Percentiles rank a stretch among this genome's conserved stretches.
These are phyloP conservation scores for Nasonia oneida DNA, from an alignment of 2,888 invertebrate species.

Conservation along the genomic window DNA sequence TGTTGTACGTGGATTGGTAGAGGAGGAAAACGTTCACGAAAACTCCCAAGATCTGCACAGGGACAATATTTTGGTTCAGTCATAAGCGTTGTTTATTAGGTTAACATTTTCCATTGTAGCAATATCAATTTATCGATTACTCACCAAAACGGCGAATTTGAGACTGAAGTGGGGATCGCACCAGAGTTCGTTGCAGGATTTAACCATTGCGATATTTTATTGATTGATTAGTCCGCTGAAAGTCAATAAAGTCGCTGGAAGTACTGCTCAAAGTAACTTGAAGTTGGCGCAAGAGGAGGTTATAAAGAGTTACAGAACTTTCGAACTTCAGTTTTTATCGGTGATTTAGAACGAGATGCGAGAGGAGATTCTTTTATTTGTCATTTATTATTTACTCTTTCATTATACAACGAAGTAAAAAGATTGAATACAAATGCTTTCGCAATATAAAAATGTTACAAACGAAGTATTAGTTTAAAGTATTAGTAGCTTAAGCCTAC, in stretches of 20 bases:
- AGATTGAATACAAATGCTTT: not conserved
- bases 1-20: not conserved
- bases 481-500: not conserved
- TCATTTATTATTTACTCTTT: not conserved
- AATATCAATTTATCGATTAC: constrained; percentile 10
- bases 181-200: constrained; percentile 45
- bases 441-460: constrained; percentile 23
- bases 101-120: not conserved
- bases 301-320: not conserved
- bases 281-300: not conserved
- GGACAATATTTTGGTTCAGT: not conserved
- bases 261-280: not conserved
- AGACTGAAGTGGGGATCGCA: constrained; percentile 62
- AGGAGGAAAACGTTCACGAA: not conserved
- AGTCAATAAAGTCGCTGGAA: not conserved
- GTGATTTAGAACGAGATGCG: not conserved
- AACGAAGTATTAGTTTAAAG: not conserved
- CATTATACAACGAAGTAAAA: not conserved
- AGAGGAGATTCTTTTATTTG: not conserved
- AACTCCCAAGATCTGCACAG: not conserved
- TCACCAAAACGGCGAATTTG: constrained; percentile 63
- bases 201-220: constrained; percentile 49
- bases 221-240: not conserved
- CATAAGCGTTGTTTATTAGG: not conserved
- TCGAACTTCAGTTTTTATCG: not conserved